These are phyloP conservation scores for Nixonia krombeini DNA, from an alignment of 1,140 invertebrate genomes.

Conservation along the genomic window DNA sequence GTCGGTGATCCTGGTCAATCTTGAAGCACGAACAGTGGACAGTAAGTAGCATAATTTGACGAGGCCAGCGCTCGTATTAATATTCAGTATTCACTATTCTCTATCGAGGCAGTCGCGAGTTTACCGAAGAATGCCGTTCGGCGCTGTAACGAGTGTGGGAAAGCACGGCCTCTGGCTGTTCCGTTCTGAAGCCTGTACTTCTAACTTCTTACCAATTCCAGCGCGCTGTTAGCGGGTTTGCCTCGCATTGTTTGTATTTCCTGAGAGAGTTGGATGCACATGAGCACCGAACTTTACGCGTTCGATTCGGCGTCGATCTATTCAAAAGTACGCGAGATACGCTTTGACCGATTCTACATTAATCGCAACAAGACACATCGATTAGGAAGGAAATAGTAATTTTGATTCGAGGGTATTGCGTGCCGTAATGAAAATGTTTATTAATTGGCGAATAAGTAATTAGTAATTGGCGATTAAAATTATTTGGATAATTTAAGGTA, in stretches of 20 bases:
- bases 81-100: slow-evolving; percentile 41
- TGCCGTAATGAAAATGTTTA: too few relatives aligned
- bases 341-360: too few relatives aligned
- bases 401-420: too few relatives aligned
- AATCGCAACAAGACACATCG: too few relatives aligned
- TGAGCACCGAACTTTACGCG: neutral
- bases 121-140: slow-evolving; percentile 39
- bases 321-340: too few relatives aligned
- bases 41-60: slow-evolving; percentile 23
- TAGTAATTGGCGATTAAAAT: too few relatives aligned
- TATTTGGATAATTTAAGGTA: too few relatives aligned
- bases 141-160: slow-evolving; percentile 40
- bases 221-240: slow-evolving; percentile 19
- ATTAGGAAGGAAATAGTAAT: too few relatives aligned
- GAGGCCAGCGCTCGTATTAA: slow-evolving; percentile 25
- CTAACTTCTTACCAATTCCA: slow-evolving; percentile 40
- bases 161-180: slow-evolving; percentile 45
- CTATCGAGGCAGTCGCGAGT: slow-evolving; percentile 36
- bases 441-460: too few relatives aligned
- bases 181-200: slow-evolving; percentile 42
- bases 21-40: slow-evolving; percentile 7
- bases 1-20: neutral
- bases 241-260: slow-evolving; percentile 35
- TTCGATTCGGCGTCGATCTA: too few relatives aligned
- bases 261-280: slow-evolving; percentile 2